Percentiles rank a stretch among this genome's conserved stretches.
Conservation (phyloP, 2,888 invertebrate genomes). For the Xestia c-nigrum region DNA sequence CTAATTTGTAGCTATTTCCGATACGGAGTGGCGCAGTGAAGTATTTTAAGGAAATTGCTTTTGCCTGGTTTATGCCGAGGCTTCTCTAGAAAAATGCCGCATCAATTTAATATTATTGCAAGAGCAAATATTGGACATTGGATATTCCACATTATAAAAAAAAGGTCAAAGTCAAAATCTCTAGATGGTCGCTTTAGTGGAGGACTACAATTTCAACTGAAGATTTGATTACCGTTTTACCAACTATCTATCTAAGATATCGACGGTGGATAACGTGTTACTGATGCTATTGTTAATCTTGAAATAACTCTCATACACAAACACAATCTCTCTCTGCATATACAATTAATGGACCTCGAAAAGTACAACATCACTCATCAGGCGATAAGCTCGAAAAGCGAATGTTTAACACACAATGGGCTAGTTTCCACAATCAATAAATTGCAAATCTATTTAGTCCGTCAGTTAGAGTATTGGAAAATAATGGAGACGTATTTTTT, state of each 20-base stretch:
- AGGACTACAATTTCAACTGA: neutral
- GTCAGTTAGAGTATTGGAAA: too few relatives aligned
- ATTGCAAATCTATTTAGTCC: too few relatives aligned
- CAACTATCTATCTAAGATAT: neutral
- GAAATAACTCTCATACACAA: too few relatives aligned
- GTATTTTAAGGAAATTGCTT: slow-evolving; percentile 68
- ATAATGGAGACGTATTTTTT: too few relatives aligned
- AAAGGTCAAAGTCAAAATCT: neutral
- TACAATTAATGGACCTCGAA: neutral
- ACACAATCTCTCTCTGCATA: too few relatives aligned
- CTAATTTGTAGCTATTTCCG: slow-evolving; percentile 54
- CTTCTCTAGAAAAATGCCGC: slow-evolving; percentile 29
- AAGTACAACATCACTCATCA: too few relatives aligned
- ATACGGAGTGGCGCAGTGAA: slow-evolving; percentile 38
- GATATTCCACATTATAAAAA: neutral
- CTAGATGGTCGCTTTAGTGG: neutral
- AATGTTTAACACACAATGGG: neutral
- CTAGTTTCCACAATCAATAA: too few relatives aligned
- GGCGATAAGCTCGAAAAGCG: neutral
- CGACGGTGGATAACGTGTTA: neutral
- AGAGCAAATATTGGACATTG: neutral
- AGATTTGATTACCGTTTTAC: neutral
- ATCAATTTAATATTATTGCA: slow-evolving; percentile 45
- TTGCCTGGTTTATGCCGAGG: slow-evolving; percentile 8
- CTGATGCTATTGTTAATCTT: neutral